Percentiles rank a stretch among this genome's conserved stretches.
Conservation (phyloP, 2,113 vertebrate genomes). For the Crypturellus undulatus region DNA sequence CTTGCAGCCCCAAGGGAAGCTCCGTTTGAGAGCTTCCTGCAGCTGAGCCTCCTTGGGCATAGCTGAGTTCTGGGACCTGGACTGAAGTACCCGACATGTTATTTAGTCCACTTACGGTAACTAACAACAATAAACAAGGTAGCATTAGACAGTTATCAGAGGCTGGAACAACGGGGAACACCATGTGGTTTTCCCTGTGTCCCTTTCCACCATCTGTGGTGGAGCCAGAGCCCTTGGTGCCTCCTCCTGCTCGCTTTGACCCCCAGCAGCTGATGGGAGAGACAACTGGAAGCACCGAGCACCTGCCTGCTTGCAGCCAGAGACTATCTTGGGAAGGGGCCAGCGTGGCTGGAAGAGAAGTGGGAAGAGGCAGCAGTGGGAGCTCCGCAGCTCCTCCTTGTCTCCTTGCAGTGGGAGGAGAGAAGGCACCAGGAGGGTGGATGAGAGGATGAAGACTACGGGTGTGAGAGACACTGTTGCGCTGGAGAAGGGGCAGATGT, state of each 20-base stretch:
- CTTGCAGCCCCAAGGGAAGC: not conserved
- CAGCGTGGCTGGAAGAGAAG: not conserved
- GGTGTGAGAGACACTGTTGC: not conserved
- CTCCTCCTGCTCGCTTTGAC: not conserved
- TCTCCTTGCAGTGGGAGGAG: not conserved
- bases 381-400: not conserved
- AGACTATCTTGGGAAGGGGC: not conserved
- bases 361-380: not conserved
- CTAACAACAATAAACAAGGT: not conserved
- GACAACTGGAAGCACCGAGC: not conserved
- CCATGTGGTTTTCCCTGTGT: no score
- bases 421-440: not conserved
- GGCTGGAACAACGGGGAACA: not conserved
- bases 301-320: not conserved
- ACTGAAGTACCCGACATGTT: not conserved
- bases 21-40: not conserved
- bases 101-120: not conserved
- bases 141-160: not conserved
- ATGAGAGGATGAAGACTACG: not conserved
- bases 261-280: not conserved
- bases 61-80: not conserved
- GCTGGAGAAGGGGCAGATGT: not conserved
- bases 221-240: not conserved
- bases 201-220: not conserved
- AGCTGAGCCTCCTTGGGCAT: accelerated